Percentiles rank a stretch among this genome's conserved stretches.
Conservation (phyloP, 2,113 vertebrate species). For the Gobio gobio region DNA sequence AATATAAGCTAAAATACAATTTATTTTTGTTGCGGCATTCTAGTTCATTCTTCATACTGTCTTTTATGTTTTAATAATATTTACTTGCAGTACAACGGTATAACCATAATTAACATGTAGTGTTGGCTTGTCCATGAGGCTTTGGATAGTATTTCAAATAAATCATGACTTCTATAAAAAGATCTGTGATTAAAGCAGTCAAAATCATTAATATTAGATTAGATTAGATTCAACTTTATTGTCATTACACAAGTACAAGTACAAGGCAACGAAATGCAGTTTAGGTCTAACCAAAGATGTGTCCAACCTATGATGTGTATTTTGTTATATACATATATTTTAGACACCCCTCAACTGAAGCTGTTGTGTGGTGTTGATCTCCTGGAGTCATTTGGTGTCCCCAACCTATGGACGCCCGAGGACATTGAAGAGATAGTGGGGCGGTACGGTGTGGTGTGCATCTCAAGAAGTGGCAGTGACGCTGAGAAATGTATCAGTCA, state of each 20-base stretch:
- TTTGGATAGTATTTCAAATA: background rate
- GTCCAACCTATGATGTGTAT: no score
- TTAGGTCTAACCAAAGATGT: no score
- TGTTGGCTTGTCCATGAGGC: background rate
- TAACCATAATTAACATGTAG: background rate
- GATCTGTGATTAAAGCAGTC: background rate
- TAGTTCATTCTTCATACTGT: background rate
- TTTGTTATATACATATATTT: no score
- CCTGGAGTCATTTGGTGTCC: constrained; percentile 88
- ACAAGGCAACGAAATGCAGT: no score
- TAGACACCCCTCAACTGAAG: constrained; percentile 80
- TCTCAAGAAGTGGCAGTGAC: no score
- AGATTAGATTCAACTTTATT: no score
- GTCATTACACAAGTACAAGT: no score
- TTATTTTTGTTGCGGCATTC: background rate
- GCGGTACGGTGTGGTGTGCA: no score
- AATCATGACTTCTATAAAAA: background rate
- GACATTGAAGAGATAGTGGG: constrained; percentile 91
- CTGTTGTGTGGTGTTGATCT: constrained; percentile 92
- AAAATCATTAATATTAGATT: background rate
- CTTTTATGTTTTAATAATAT: background rate
- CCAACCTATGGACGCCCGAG: constrained; percentile 90
- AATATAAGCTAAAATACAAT: background rate
- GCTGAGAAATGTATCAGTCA: no score
- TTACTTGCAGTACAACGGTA: background rate